Conservation (phyloP, 2,797 vertebrate species). For the Enteromius trimaculatus region DNA sequence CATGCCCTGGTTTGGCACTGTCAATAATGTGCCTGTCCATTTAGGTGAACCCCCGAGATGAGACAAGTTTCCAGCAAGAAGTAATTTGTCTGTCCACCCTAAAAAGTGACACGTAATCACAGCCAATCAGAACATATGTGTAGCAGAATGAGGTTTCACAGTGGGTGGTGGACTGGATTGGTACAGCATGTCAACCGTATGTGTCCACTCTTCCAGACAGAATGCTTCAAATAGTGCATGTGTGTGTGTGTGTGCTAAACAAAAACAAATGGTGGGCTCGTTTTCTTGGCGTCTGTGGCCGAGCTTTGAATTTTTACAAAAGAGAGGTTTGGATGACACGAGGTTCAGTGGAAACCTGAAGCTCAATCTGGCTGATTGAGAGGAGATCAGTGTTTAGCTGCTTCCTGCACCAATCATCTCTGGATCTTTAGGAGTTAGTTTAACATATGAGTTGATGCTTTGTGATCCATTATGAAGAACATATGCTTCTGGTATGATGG, state of each 20-base stretch:
- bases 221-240: background rate
- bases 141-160: background rate
- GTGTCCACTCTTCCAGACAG: background rate
- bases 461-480: conserved; percentile 7
- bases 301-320: conserved; percentile 18
- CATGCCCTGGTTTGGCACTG: background rate
- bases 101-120: background rate
- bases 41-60: background rate
- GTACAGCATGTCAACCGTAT: background rate
- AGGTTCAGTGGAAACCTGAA: conserved; percentile 47
- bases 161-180: background rate
- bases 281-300: conserved; percentile 48
- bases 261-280: conserved; percentile 20
- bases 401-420: conserved; percentile 13
- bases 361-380: conserved; percentile 46
- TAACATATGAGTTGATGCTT: background rate
- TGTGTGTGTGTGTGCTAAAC: conserved; percentile 10
- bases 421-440: background rate
- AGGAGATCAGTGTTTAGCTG: conserved; percentile 59
- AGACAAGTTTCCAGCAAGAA: background rate
- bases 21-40: conserved; percentile 13
- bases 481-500: background rate
- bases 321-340: background rate
- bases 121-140: background rate
- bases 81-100: background rate